phyloP scores from a whole-genome alignment of 2,888 invertebrate genomes.

The Brachypalpus laphriformis region DNA sequence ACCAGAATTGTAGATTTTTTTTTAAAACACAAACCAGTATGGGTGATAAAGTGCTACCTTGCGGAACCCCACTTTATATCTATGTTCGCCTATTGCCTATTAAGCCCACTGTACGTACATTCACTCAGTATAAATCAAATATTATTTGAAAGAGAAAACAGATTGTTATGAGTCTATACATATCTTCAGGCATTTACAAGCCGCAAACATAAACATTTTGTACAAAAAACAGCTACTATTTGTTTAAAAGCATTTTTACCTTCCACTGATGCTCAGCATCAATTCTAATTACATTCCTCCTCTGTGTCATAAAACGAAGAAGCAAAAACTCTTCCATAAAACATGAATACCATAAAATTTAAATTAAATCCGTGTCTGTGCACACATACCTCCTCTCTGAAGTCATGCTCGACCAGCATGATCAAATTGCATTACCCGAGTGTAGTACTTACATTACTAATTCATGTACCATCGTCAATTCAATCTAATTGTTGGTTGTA shows the following conservation, averaged over 20 bases:
- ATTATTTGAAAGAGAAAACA: neutral
- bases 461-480: conserved; percentile 63
- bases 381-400: conserved; percentile 30
- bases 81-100: neutral
- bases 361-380: conserved; percentile 19
- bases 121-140: neutral
- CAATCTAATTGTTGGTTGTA: conserved; percentile 65
- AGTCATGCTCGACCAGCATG: conserved; percentile 71
- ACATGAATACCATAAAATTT: conserved; percentile 53
- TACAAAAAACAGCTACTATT: neutral
- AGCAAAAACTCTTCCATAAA: conserved; percentile 25
- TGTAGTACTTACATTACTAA: conserved; percentile 54
- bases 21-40: neutral
- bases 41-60: neutral
- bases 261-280: conserved; percentile 28
- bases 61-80: neutral
- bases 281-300: conserved; percentile 25
- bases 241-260: conserved; percentile 3
- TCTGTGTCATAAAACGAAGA: conserved; percentile 2
- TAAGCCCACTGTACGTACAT: neutral
- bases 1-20: too few species aligned
- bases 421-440: conserved; percentile 59
- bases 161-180: neutral
- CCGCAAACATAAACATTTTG: neutral
- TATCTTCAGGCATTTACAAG: neutral